Base-by-base conservation (phyloP, 2,888 invertebrate species). In the Latrodectus hesperus region DNA sequence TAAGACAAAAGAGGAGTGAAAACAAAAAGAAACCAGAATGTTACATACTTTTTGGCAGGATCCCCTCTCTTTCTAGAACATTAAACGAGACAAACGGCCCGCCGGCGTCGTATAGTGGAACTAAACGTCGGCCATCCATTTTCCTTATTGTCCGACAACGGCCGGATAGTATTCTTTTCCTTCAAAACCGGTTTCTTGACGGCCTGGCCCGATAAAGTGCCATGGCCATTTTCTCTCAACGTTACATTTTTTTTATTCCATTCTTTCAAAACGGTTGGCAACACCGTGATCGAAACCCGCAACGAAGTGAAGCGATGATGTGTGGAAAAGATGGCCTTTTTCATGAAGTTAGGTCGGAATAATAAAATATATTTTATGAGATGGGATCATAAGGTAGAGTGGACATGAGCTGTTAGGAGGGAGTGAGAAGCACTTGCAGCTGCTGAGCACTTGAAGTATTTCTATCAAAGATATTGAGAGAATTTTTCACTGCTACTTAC, bases 101-200 rank as follows among this genome's bases (percentile, higher is more conserved):
- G 52, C 67, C 38, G 60, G 22, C 60, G 79, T 71, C 72, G 64
- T 22, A 73, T 49, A 52, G 73, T 72, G 73, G 81, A 81, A 73
- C 81, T 73, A 81, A 81, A 81, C 81, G 73, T 64, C 17, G 38
- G 49, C 53, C 73, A 81, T 81, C 65, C 73, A 73, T 81, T 74
- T 81, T 17, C 73, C 65, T 81, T 81, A 81, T 81, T 73, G 81
- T 81, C 73, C 73, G 73, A 74, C 79, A 80, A 64, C 38, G 38
- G 51, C 72, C 71, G 64, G 74, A 71, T 16, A n/a, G 73, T 81
- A 74, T 81, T 74, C 81, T 52, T 68, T 81, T 38, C 10, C 67
- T 22, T 38, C 38, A 38, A 38, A 38, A 60, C 14, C 60, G 16
- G 16, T n/a, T 60, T 60, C 60, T 60, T 60, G 60, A 60, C 60